phyloP scores from a whole-genome alignment of 2,113 vertebrate genomes.

The Nycticorax nycticorax region DNA sequence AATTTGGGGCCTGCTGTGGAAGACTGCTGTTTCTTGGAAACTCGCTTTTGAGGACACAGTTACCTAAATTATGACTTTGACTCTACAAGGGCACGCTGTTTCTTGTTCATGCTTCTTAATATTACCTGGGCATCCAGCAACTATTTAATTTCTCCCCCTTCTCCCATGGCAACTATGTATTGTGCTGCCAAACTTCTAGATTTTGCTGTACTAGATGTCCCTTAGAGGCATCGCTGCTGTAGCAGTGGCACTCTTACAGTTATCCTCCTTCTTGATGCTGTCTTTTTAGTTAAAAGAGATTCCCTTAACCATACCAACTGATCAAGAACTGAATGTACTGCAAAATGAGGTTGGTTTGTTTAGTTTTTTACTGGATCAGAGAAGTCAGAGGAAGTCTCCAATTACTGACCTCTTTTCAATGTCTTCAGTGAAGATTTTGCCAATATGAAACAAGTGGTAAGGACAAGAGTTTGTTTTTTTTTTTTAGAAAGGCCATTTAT shows the following conservation, averaged over 20 bases:
- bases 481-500: background rate
- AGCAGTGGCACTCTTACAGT: background rate
- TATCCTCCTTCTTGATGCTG: background rate
- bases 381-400: background rate
- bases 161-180: background rate
- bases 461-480: background rate
- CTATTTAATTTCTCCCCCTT: background rate
- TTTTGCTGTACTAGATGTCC: background rate
- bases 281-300: background rate
- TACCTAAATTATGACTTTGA: background rate
- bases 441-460: background rate
- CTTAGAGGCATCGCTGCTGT: background rate
- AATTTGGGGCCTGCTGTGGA: background rate
- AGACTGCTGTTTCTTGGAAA: background rate
- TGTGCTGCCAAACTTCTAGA: background rate
- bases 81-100: background rate
- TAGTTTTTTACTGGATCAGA: background rate
- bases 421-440: background rate
- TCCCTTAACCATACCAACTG: background rate
- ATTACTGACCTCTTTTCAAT: background rate
- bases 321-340: background rate
- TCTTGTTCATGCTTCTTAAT: background rate
- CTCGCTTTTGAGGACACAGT: background rate
- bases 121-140: background rate
- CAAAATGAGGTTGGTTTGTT: background rate